Evolutionary conservation across 1,140 invertebrate genomes (phyloP), one percentile per base, ranked within the genome.

Genomic region (Drosophila novamexicana): DNA sequence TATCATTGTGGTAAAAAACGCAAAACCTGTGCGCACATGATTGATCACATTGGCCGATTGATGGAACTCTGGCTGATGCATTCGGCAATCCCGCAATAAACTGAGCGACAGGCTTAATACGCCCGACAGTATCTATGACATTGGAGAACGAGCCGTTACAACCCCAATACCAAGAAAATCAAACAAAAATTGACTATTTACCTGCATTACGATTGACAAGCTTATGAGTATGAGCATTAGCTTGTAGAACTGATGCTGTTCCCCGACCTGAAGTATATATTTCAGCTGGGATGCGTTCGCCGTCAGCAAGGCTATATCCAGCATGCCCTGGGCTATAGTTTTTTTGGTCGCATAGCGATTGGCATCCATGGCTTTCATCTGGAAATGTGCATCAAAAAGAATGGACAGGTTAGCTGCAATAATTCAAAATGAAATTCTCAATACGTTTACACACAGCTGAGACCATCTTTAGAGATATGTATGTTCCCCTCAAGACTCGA

Each of bases 221-320:
- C 95, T 95, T 72, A 98, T 97, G 44, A 98, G 94, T 37, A 94
- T 94, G 3, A 98, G 91, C 94, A 98, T 95, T 18, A 97, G 93
- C 52, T 94, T 95, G 85, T 97, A 97, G 92, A 97, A 97, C 89
- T 97, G 95, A 91, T 97, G 96, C 79, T 95, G 95, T 14, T 95
- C 94, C 22, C 96, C 96, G 5, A 97, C 95, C 94, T 96, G 96
- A 0, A 98, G 94, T 12, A 98, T 95, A 80, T 97, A 97, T 92
- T 97, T 97, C 7, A 98, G 93, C 84, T 98, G 97, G 0, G 96
- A 97, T n/a, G 97, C 97, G 91, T 98, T 97, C 2, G 96, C 96
- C 0, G 96, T 96, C 36, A 97, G 93, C 45, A 97, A 91, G 0
- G 96, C 96, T 63, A 97, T 96, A 83, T 96, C 96, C 74, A 96